These are phyloP conservation scores for Passer montanus DNA, from an alignment of 2,113 vertebrate species.

Conservation along the genomic window DNA sequence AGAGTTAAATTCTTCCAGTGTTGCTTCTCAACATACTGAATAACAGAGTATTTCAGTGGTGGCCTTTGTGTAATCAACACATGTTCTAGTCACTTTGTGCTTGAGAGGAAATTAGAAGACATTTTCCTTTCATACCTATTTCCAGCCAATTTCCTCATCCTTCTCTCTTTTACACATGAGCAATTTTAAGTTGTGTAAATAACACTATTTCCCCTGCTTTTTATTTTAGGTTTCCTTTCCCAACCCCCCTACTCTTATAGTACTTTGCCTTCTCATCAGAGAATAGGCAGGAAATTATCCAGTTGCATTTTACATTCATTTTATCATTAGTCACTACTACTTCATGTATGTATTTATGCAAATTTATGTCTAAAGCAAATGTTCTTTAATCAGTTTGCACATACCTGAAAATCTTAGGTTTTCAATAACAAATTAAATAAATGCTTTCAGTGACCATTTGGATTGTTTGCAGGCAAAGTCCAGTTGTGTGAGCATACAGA, in stretches of 20 bases:
- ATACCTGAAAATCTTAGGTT: not conserved
- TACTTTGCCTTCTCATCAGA: conserved; percentile 19
- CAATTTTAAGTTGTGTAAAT: conserved; percentile 49
- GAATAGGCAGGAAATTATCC: conserved; percentile 21
- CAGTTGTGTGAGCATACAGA: not conserved
- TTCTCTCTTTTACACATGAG: conserved; percentile 43
- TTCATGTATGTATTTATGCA: conserved; percentile 43
- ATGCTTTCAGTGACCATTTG: not conserved
- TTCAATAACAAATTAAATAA: conserved; percentile 18
- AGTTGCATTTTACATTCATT: conserved; percentile 17
- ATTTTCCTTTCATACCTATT: conserved; percentile 28
- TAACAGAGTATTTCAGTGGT: not conserved
- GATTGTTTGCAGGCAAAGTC: not conserved
- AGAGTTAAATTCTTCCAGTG: not conserved
- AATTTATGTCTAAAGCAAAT: conserved; percentile 55
- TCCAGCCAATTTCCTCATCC: conserved; percentile 34
- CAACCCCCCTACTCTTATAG: not conserved
- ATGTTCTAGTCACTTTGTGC: not conserved
- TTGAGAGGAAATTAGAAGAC: conserved; percentile 53
- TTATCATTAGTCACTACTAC: conserved; percentile 19
- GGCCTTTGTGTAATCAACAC: conserved; percentile 44
- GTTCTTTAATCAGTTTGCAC: conserved; percentile 25
- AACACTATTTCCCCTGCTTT: not conserved
- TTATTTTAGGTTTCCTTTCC: not conserved
- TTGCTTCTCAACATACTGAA: not conserved